A percentile compares a stretch with the other conserved stretches of the same genome.
Evolutionary conservation across 2,888 invertebrate genomes (phyloP).

Genomic region (Clitarchus hookeri): DNA sequence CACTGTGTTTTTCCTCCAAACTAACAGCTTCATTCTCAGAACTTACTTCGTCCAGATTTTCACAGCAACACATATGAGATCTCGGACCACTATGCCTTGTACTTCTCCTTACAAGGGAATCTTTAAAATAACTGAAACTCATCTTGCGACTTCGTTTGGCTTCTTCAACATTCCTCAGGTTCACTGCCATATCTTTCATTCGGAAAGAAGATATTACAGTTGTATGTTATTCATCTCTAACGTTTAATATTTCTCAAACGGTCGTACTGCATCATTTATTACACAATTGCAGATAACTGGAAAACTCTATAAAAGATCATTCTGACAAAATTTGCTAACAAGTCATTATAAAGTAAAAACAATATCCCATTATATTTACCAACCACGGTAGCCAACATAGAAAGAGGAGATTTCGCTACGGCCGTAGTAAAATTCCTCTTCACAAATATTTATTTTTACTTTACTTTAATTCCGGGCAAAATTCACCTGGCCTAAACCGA

Average conservation of each 20-base stretch:
- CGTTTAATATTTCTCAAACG: neutral
- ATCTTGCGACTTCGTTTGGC: constrained; percentile 40
- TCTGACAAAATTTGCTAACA: neutral
- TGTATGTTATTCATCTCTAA: neutral
- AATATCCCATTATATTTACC: too few relatives aligned
- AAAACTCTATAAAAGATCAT: constrained; percentile 11
- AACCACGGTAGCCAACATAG: too few relatives aligned
- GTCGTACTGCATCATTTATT: neutral
- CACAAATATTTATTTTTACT: too few relatives aligned
- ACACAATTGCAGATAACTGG: neutral
- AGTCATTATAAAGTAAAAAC: too few relatives aligned
- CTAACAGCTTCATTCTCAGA: constrained; percentile 35
- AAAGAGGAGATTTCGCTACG: too few relatives aligned
- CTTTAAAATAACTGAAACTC: constrained; percentile 41
- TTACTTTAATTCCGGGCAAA: too few relatives aligned
- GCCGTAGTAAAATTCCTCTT: too few relatives aligned
- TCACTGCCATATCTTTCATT: constrained; percentile 35
- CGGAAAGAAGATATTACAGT: neutral
- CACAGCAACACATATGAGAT: constrained; percentile 39
- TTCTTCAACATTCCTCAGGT: constrained; percentile 33
- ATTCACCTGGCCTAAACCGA: too few relatives aligned
- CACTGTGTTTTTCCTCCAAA: constrained; percentile 30
- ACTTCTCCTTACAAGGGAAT: constrained; percentile 40
- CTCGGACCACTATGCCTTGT: constrained; percentile 38
- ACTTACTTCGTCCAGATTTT: constrained; percentile 40